phyloP scores from a whole-genome alignment of 2,888 invertebrate genomes.

The Drosophila silvestris region DNA sequence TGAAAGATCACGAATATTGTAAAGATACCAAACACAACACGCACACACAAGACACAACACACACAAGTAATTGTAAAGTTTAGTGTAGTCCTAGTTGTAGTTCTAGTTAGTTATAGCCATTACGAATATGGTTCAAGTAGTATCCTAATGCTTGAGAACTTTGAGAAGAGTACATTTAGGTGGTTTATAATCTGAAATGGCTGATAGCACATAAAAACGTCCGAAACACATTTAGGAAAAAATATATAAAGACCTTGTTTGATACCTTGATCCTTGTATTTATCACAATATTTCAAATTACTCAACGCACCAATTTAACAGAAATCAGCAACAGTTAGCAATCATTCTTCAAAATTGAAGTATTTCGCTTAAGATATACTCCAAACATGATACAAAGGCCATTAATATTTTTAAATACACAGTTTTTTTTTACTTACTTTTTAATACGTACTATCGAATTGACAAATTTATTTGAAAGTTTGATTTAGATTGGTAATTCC shows the following conservation, averaged over 20 bases:
- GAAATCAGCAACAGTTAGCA: too few species aligned
- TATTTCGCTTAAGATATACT: neutral
- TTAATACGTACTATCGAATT: neutral
- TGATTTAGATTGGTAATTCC: neutral
- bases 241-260: neutral
- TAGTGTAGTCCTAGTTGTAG: neutral
- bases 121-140: neutral
- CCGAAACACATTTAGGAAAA: neutral
- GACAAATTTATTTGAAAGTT: neutral
- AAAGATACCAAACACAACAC: slow-evolving; percentile 12
- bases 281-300: neutral
- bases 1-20: slow-evolving; percentile 26
- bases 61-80: slow-evolving; percentile 13
- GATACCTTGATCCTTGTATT: neutral
- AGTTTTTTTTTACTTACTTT: neutral
- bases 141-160: neutral
- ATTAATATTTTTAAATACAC: too few species aligned
- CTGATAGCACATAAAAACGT: neutral
- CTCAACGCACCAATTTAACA: neutral
- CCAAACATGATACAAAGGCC: neutral
- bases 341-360: neutral
- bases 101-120: neutral
- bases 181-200: neutral
- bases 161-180: neutral
- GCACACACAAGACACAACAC: slow-evolving; percentile 1